Conservation (phyloP, 2,888 invertebrate species). For the Drosophila subquinaria region DNA sequence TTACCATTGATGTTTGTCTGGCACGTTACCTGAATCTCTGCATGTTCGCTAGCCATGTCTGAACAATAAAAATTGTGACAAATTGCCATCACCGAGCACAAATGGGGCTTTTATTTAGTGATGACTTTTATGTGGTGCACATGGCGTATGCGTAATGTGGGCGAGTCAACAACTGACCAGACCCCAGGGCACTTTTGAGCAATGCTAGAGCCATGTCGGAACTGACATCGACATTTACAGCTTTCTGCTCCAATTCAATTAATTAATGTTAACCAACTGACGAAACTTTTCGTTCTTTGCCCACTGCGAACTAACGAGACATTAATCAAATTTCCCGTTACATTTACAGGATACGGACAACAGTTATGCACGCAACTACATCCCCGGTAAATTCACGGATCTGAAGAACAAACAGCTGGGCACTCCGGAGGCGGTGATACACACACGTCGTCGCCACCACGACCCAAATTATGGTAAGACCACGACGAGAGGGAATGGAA, state of each 20-base stretch:
- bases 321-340: conserved; percentile 31
- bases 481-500: background rate
- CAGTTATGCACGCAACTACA: conserved; percentile 80
- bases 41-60: conserved; percentile 19
- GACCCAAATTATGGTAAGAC: conserved; percentile 49
- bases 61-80: conserved; percentile 77
- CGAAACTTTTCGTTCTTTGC: conserved; percentile 25
- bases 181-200: conserved; percentile 9
- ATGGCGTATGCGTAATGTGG: conserved; percentile 69
- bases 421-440: conserved; percentile 78
- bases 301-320: conserved; percentile 10
- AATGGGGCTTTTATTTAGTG: conserved; percentile 70
- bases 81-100: conserved; percentile 70
- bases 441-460: conserved; percentile 78
- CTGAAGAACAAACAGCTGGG: conserved; percentile 82
- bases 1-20: conserved; percentile 59
- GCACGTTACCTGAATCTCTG: conserved; percentile 76
- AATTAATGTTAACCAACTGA: conserved; percentile 42
- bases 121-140: conserved; percentile 66
- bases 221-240: conserved; percentile 24
- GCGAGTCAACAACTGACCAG: background rate
- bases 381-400: conserved; percentile 80
- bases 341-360: conserved; percentile 74
- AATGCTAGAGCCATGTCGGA: background rate
- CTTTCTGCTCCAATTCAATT: conserved; percentile 44